Base-by-base conservation (phyloP, 1,140 invertebrate species). In the Pogonomyrmex barbatus region DNA sequence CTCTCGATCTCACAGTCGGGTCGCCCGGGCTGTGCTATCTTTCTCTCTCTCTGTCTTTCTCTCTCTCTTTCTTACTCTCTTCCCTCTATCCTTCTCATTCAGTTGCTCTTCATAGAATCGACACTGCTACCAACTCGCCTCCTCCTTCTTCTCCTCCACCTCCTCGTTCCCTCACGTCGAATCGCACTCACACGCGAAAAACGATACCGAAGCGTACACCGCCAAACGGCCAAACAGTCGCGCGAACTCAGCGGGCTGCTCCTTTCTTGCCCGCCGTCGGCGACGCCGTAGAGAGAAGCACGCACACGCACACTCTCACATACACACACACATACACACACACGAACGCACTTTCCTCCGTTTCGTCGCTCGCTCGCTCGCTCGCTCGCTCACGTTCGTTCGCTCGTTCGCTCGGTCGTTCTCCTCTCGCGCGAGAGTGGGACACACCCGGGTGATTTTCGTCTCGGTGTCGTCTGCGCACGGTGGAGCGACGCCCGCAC, bases 351-450 rank as follows among this genome's bases (percentile, higher is more conserved):
- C 82, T 78, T 78, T 78, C 39, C 71, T 85, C 24, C 58, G 82
- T 84, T 84, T 84, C 70, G 54, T 84, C 70, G 81, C 54, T 76
- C 50, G 84, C 63, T 81, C 81, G 85, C 30, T 77, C 78, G 73
- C 6, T 89, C 86, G 63, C 17, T 85, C 88, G 82, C 54, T 83
- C 85, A 75, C 73, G 89, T 78, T 86, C 83, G 84, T 56, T 81
- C 81, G 85, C 30, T 77, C 78, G 73, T 3, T 89, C 86, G 63
- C 17, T 85, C 88, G 82, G 60, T 83, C 85, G 79, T 78, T 90
- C 83, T 86, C 83, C 81, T 84, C 87, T 87, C 86, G 86, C 87
- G 90, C 73, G 83, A 76, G 71, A 88, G 81, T 67, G 84, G 68
- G 82, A 87, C 77, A 82, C 70, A 82, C 87, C 79, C 79, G 79